A percentile compares a stretch with the other conserved stretches of the same genome.
Conservation (phyloP, 2,113 vertebrate species). For the Podarcis muralis region DNA sequence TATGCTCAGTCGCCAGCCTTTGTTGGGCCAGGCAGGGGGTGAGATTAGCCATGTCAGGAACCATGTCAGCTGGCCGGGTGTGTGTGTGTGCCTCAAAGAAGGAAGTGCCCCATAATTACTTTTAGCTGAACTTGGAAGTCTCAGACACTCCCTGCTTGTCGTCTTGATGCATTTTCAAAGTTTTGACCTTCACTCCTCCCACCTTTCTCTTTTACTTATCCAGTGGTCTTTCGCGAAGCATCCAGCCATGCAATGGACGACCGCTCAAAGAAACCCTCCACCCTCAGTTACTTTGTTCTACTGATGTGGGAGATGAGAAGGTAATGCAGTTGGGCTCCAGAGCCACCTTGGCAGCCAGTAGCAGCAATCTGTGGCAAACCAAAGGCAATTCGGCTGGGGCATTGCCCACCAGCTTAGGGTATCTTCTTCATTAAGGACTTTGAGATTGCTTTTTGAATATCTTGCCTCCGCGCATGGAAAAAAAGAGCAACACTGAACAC, state of each 20-base stretch:
- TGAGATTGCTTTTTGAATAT: neutral
- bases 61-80: slow-evolving; percentile 67
- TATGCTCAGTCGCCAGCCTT: slow-evolving; percentile 72
- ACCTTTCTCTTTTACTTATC: neutral
- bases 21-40: slow-evolving; percentile 80
- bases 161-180: slow-evolving; percentile 25
- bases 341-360: neutral
- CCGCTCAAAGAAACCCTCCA: slow-evolving; percentile 74
- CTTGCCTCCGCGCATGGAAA: neutral
- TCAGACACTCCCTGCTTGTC: slow-evolving; percentile 57
- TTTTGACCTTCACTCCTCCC: slow-evolving; percentile 29
- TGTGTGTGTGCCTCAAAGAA: slow-evolving; percentile 65
- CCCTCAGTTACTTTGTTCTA: slow-evolving; percentile 78
- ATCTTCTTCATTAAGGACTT: neutral
- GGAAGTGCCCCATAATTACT: slow-evolving; percentile 62
- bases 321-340: slow-evolving; percentile 57
- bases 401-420: neutral
- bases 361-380: neutral
- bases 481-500: neutral
- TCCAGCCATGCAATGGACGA: slow-evolving; percentile 68
- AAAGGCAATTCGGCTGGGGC: neutral
- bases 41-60: slow-evolving; percentile 82
- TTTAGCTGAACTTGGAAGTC: slow-evolving; percentile 67
- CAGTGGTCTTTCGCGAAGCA: slow-evolving; percentile 78
- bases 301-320: slow-evolving; percentile 69